Conservation (phyloP, 2,888 invertebrate species). For the Tanypteryx hageni region DNA sequence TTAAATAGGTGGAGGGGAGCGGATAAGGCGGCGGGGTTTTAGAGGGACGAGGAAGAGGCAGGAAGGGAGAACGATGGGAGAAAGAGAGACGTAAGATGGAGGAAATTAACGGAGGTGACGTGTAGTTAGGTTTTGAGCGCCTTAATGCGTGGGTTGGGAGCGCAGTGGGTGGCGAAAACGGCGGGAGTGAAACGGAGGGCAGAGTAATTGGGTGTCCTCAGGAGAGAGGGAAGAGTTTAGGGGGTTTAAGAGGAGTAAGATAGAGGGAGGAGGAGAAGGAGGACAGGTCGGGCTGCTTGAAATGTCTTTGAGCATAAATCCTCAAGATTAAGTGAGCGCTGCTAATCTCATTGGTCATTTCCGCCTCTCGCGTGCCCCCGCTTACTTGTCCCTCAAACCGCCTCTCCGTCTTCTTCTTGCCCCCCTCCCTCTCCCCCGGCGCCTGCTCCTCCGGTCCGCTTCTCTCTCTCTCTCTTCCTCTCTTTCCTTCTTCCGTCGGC, state of each 20-base stretch:
- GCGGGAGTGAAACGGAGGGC: no score
- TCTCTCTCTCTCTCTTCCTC: not conserved
- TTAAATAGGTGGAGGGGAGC: not conserved
- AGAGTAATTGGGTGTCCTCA: not conserved
- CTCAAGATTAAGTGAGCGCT: constrained; percentile 18
- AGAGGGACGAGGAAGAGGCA: not conserved
- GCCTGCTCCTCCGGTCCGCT: not conserved
- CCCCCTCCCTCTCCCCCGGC: not conserved
- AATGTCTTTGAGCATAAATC: constrained; percentile 47
- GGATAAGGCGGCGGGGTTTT: not conserved
- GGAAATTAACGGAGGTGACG: constrained; percentile 49
- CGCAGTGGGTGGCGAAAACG: not conserved
- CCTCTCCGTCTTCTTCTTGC: not conserved
- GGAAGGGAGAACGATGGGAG: not conserved
- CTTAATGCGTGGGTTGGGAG: not conserved
- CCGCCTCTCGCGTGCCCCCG: constrained; percentile 39
- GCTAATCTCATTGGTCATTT: constrained; percentile 57
- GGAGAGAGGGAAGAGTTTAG: not conserved
- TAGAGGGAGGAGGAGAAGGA: not conserved
- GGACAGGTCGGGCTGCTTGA: not conserved
- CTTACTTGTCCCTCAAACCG: not conserved
- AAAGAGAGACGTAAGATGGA: not conserved
- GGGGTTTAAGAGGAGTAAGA: not conserved
- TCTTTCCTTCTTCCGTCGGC: not conserved
- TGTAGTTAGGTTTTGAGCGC: constrained; percentile 17